Evolutionary conservation across 2,888 invertebrate species (phyloP).

Genomic region (Herminia tarsipennalis): DNA sequence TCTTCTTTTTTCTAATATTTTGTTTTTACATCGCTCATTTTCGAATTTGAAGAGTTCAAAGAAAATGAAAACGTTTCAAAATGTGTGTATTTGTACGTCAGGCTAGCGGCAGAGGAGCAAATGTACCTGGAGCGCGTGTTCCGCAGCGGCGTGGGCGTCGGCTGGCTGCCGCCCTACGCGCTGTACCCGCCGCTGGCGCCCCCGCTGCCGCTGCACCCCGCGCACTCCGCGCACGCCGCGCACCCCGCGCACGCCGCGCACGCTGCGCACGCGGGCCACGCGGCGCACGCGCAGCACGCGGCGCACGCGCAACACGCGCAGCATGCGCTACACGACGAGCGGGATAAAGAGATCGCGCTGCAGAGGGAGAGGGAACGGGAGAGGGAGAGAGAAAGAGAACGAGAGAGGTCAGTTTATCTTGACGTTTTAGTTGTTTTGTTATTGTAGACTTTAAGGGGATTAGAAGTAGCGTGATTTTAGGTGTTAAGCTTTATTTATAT

Average conservation of each 20-base stretch:
- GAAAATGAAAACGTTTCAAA: too few species aligned
- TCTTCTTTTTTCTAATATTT: too few species aligned
- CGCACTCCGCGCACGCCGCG: constrained; percentile 57
- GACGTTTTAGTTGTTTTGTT: neutral
- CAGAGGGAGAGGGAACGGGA: constrained; percentile 83
- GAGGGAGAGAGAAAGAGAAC: constrained; percentile 70
- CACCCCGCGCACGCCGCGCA: constrained; percentile 69
- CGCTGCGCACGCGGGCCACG: constrained; percentile 44
- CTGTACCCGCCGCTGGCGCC: constrained; percentile 78
- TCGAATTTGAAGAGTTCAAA: neutral
- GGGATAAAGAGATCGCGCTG: constrained; percentile 83
- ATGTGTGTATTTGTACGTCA: too few species aligned
- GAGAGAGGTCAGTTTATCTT: constrained; percentile 22
- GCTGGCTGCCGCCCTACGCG: constrained; percentile 85
- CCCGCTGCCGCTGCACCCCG: constrained; percentile 70
- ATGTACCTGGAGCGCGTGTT: constrained; percentile 93
- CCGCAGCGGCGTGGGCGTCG: constrained; percentile 81
- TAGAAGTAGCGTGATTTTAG: too few species aligned
- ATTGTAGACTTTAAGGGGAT: too few species aligned
- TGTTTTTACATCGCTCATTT: neutral
- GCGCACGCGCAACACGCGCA: constrained; percentile 58
- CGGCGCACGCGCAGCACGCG: constrained; percentile 56
- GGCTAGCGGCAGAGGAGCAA: constrained; percentile 90
- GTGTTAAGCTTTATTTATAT: too few species aligned
- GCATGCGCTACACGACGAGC: constrained; percentile 72